phyloP scores from a whole-genome alignment of 2,797 vertebrate species.

The Cyprinella venusta region DNA sequence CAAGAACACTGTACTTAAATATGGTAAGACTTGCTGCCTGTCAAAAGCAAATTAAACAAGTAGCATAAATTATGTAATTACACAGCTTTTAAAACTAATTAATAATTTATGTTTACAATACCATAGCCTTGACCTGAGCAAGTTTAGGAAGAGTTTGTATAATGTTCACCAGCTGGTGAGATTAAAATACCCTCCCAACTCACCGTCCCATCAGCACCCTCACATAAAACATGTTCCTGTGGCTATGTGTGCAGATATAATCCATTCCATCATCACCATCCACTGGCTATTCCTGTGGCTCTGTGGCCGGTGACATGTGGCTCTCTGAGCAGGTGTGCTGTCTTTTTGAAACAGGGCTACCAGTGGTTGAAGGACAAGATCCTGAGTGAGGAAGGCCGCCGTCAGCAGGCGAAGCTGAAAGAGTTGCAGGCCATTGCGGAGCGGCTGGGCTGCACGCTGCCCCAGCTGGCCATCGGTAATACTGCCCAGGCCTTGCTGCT shows the following conservation, averaged over 20 bases:
- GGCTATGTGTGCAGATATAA: constrained; percentile 25
- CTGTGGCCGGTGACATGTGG: neutral
- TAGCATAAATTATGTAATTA: neutral
- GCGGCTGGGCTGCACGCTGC: constrained; percentile 88
- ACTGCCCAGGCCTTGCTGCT: constrained; percentile 57
- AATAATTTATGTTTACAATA: neutral
- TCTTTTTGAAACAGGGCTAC: constrained; percentile 82
- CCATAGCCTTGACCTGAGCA: neutral
- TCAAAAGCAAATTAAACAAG: neutral
- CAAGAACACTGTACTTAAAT: neutral
- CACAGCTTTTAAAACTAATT: neutral
- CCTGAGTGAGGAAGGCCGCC: constrained; percentile 91
- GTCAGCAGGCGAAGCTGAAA: constrained; percentile 93
- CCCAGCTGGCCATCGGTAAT: constrained; percentile 92
- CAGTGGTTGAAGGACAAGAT: constrained; percentile 97
- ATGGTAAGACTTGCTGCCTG: neutral
- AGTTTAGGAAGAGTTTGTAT: neutral
- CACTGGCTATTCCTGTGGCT: constrained; percentile 17
- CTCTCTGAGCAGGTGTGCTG: constrained; percentile 53
- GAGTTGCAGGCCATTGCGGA: constrained; percentile 89
- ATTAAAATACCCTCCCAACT: neutral
- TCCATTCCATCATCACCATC: constrained; percentile 27
- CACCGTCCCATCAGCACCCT: constrained; percentile 27
- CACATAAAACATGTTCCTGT: constrained; percentile 23
- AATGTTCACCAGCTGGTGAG: neutral